A percentile compares a stretch with the other conserved stretches of the same genome.
phyloP scores from a whole-genome alignment of 2,888 invertebrate genomes.

The Esperia sulphurella region DNA sequence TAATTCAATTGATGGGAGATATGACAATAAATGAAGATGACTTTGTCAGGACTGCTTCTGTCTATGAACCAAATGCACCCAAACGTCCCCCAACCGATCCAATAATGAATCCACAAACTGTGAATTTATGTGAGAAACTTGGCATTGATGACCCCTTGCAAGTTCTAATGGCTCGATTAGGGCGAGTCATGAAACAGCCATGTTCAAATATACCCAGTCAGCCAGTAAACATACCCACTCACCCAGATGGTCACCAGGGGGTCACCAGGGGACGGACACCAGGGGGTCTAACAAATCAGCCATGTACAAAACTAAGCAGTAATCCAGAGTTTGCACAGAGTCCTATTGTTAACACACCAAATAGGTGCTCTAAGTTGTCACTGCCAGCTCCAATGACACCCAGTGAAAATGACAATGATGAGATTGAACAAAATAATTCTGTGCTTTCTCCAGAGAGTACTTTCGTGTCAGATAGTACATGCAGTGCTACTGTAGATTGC shows the following conservation, averaged over 20 bases:
- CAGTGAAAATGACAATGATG: neutral
- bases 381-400: constrained; percentile 58
- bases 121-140: constrained; percentile 82
- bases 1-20: constrained; percentile 82
- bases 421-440: neutral
- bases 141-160: constrained; percentile 90
- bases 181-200: constrained; percentile 55
- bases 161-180: constrained; percentile 76
- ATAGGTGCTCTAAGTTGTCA: constrained; percentile 49
- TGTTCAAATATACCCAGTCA: constrained; percentile 14
- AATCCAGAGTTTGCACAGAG: constrained; percentile 3
- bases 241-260: too few relatives aligned
- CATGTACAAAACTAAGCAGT: constrained; percentile 16
- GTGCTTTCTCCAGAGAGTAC: neutral
- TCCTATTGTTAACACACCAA: constrained; percentile 33
- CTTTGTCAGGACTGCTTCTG: constrained; percentile 87
- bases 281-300: constrained; percentile 58
- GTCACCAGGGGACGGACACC: too few relatives aligned
- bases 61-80: constrained; percentile 70
- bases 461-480: neutral
- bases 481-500: neutral
- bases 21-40: constrained; percentile 85
- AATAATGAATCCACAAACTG: constrained; percentile 84
- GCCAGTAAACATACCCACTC: neutral
- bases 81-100: constrained; percentile 66